Base-by-base conservation (phyloP, 2,888 invertebrate genomes). In the Taenaris catops region DNA sequence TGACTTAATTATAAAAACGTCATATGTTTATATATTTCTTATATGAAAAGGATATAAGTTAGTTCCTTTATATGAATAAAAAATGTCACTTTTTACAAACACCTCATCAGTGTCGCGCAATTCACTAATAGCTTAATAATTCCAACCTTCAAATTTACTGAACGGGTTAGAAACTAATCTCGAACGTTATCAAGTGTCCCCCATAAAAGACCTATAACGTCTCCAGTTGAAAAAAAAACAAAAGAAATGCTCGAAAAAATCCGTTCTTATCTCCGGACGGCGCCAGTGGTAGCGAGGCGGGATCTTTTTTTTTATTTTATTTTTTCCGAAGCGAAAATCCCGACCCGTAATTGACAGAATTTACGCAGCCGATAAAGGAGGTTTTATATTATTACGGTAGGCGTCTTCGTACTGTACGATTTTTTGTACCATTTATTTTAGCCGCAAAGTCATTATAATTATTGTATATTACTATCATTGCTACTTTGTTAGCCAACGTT, bases 261-360 rank as follows among this genome's bases (percentile, higher is more conserved):
- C 53, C 44, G 34, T 42, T 52, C 57, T 68, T 71, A 74, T 74
- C 73, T 67, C 44, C 34, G 52, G 38, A 49, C 70, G 74, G 73
- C 73, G 72, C 74, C 74, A 69, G 67, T 69, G 71, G 72, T 55
- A 63, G 57, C 54, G 53, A 51, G 57, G 46, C 61, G 52, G 53
- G 48, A 34, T 38, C 18, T 45, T 51, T 52, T 54, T 49, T 51
- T 46, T 48, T 42, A 46, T 48, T 51, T 55, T 52, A 52, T 51
- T 49, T 44, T 40, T 50, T 34, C 43, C 48, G 39, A 53, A 46
- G 53, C 55, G 51, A 57, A 59, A 58, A 57, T 56, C 52, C 49
- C 43, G 47, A 51, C 51, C 58, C 53, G 70, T 72, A 72, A 73
- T 75, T 71, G 73, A 71, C 70, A 66, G 68, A 75, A 75, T 72